A percentile compares a stretch with the other conserved stretches of the same genome.
These are phyloP conservation scores for Camptogramma bilineatum DNA, from an alignment of 2,888 invertebrate genomes.

Conservation along the genomic window DNA sequence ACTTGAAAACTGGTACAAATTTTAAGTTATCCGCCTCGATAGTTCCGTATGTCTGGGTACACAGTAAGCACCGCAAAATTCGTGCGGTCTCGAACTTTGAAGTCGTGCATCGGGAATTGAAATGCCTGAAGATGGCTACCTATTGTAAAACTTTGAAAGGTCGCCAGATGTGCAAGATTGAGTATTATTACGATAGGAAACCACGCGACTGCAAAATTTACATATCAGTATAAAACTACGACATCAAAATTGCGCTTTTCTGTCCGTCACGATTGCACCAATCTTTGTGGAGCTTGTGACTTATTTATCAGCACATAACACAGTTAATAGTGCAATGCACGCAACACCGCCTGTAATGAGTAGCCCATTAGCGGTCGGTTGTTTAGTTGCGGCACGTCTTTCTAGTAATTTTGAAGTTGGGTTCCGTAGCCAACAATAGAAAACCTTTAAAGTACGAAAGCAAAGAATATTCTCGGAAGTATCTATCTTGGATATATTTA, in stretches of 20 bases:
- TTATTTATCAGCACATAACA: conserved; percentile 42
- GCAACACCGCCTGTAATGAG: conserved; percentile 44
- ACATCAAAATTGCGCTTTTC: conserved; percentile 32
- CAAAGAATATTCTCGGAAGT: neutral
- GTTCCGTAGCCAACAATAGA: conserved; percentile 13
- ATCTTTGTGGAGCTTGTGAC: conserved; percentile 36
- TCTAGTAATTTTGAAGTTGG: conserved; percentile 30
- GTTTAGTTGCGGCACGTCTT: conserved; percentile 41
- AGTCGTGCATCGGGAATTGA: conserved; percentile 15
- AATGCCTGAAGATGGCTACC: conserved; percentile 8
- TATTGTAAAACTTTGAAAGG: conserved; percentile 8
- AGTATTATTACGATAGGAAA: neutral
- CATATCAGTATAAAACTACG: conserved; percentile 2
- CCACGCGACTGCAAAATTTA: neutral
- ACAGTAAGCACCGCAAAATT: conserved; percentile 22
- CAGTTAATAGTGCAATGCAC: conserved; percentile 44
- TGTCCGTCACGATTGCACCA: conserved; percentile 34
- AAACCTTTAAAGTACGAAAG: neutral
- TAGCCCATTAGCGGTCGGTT: conserved; percentile 40
- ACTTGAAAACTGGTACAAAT: conserved; percentile 22
- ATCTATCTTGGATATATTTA: neutral
- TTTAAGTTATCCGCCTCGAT: conserved; percentile 26
- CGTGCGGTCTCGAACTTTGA: conserved; percentile 20
- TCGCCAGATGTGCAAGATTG: neutral
- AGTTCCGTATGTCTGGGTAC: conserved; percentile 16